Evolutionary conservation across 2,113 vertebrate species (phyloP).

Genomic region (Burhinus bistriatus): DNA sequence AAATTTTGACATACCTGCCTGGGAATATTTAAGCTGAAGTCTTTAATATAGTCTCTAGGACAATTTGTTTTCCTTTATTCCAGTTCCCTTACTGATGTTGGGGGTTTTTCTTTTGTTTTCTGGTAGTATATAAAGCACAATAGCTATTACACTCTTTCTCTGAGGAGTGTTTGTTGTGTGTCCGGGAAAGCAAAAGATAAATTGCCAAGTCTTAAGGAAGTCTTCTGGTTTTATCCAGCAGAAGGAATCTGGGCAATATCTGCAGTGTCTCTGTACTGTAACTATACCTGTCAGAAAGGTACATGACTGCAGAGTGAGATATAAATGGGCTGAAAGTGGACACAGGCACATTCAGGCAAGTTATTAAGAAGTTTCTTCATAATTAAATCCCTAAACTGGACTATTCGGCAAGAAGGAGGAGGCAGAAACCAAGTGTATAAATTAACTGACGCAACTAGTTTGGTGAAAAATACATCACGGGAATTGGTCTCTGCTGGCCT

Average conservation of each 20-base stretch:
- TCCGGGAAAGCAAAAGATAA: not conserved
- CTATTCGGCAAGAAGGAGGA: not conserved
- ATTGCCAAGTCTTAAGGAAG: not conserved
- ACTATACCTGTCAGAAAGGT: not conserved
- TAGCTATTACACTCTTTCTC: not conserved
- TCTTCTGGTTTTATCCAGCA: not conserved
- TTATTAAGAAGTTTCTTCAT: not conserved
- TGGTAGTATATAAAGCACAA: not conserved
- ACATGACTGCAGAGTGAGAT: not conserved
- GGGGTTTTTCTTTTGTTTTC: not conserved
- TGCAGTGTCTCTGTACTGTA: not conserved
- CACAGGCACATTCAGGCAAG: not conserved
- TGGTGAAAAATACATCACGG: not conserved
- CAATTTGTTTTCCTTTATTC: not conserved
- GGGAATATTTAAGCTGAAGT: not conserved
- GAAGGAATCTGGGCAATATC: not conserved
- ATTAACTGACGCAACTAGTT: not conserved
- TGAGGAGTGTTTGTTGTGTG: not conserved
- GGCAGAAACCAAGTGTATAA: not conserved
- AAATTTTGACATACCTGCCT: not conserved
- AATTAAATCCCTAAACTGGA: not conserved
- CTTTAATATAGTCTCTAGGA: not conserved
- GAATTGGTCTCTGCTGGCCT: not conserved
- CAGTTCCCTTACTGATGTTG: not conserved
- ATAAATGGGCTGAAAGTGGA: not conserved